A percentile compares a stretch with the other conserved stretches of the same genome.
Conservation (phyloP, 2,797 vertebrate species). For the Limosa lapponica region DNA sequence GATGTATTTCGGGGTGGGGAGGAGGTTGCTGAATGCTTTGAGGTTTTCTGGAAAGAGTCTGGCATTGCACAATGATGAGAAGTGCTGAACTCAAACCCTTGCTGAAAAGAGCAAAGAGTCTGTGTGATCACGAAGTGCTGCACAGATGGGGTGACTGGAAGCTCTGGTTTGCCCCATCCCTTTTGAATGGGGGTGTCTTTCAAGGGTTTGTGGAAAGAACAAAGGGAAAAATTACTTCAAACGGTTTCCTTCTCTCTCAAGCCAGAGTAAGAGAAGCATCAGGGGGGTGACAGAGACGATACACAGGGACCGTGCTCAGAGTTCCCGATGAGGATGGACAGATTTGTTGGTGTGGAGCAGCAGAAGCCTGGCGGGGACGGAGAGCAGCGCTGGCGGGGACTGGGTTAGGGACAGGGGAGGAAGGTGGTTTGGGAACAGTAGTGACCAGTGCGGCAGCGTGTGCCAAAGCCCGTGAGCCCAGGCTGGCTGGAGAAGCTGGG, state of each 20-base stretch:
- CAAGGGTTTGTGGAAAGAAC: not conserved
- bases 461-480: not conserved
- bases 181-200: not conserved
- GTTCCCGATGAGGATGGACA: not conserved
- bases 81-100: not conserved
- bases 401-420: not conserved
- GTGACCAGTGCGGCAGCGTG: not conserved
- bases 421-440: not conserved
- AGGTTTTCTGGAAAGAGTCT: not conserved
- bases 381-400: not conserved
- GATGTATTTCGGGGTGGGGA: not conserved
- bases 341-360: not conserved
- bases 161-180: not conserved
- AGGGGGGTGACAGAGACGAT: not conserved
- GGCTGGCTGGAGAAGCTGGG: not conserved
- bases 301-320: accelerated
- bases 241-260: not conserved
- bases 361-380: not conserved
- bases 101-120: not conserved
- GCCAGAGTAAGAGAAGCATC: not conserved
- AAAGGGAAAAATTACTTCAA: not conserved
- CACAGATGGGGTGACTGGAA: not conserved
- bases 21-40: not conserved
- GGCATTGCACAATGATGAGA: not conserved
- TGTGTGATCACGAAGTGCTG: not conserved